Conservation (phyloP, 2,888 invertebrate species). For the Parapristionchus giblindavisi region DNA sequence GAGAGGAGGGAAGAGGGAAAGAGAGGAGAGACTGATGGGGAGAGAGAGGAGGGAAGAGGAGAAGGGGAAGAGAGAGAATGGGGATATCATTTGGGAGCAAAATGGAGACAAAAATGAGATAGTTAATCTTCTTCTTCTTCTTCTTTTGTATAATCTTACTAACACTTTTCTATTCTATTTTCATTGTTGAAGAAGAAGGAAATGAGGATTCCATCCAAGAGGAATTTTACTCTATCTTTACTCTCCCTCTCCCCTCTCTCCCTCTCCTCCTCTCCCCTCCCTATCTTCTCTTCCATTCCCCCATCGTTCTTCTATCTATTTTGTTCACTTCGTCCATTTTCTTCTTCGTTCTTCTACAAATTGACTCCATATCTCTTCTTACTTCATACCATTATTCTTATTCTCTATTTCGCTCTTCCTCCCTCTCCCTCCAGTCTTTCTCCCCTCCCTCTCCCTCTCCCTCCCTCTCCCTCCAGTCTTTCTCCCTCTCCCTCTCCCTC, state of each 20-base stretch:
- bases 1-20: neutral
- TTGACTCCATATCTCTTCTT: neutral
- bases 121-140: no score
- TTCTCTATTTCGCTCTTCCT: neutral
- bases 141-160: no score
- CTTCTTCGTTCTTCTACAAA: neutral
- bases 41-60: neutral
- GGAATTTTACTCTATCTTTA: neutral
- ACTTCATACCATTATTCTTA: no score
- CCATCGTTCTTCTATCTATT: no score
- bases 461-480: no score
- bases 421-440: neutral
- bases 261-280: neutral
- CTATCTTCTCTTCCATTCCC: neutral
- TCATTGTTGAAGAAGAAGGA: no score
- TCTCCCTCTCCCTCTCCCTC: no score
- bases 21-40: constrained; percentile 17
- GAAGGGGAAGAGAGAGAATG: neutral
- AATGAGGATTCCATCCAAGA: no score
- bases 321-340: neutral
- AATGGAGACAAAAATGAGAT: no score
- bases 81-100: no score
- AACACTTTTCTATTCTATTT: no score
- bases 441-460: no score
- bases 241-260: neutral